Base-by-base conservation (phyloP, 2,888 invertebrate genomes). In the Apodemia duryi region DNA sequence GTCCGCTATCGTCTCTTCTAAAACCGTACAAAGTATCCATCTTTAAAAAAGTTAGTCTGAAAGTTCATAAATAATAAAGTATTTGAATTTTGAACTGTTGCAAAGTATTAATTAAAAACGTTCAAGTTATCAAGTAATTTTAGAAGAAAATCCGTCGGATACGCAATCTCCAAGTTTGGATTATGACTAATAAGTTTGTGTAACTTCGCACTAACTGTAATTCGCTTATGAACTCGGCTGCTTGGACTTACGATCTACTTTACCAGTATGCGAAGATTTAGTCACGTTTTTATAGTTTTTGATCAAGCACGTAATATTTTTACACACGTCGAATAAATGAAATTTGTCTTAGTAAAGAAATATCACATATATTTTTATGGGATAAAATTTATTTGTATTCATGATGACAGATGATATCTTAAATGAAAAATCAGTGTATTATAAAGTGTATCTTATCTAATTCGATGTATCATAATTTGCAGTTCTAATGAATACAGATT, bases 161-260 rank as follows among this genome's bases (percentile, higher is more conserved):
- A 9, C 29, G 11, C 54, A 54, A 29, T 28, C 10, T 11, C 29
- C 28, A 13, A 57, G 57, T 57, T 57, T 29, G 32, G 29, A 57
- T 32, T 57, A 57, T 57, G 5, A 29, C 54, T 29, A 29, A 57
- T 57, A 57, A 57, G 32, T 57, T 32, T 32, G 57, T 32, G 54
- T 54, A 57, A 29, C 57, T 32, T 11, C 32, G 32, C 57, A 57
- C 32, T 29, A 54, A 54, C 11, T 29, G 2, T 29, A 32, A 57
- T 57, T 57, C 57, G 29, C 32, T 57, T 57, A 32, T 57, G 32
- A 57, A 57, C 57, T 32, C 57, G 9, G 7, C 29, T 21, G 28
- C 32, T 57, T 32, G 57, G 32, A 28, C 11, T 29, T 57, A 13
- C 11, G 2, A 57, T 32, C 57, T 32, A 32, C 57, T 57, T 13